Evolutionary conservation across 2,797 vertebrate species (phyloP).

Genomic region (Pogonophryne albipinna): DNA sequence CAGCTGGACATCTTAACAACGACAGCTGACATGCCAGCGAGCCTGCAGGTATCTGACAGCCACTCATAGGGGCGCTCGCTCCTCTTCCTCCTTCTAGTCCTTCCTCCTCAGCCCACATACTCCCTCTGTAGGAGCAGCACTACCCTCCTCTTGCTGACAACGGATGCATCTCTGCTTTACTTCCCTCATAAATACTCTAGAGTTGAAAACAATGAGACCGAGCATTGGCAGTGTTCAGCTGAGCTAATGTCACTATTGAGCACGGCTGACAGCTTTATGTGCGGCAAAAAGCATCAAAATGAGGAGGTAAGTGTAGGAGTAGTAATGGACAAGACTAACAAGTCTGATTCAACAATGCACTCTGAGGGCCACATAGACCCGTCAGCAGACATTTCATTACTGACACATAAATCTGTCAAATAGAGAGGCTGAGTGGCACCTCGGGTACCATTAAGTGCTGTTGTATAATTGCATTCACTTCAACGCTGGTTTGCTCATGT

Average conservation of each 20-base stretch:
- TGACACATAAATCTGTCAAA: constrained; percentile 68
- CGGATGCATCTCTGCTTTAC: constrained; percentile 57
- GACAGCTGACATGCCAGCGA: constrained; percentile 61
- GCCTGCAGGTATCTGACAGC: constrained; percentile 59
- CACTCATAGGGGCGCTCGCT: constrained; percentile 29
- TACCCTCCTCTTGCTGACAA: constrained; percentile 51
- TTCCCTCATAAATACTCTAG: constrained; percentile 63
- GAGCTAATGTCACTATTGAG: constrained; percentile 66
- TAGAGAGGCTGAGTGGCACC: constrained; percentile 67
- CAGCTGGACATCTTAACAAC: constrained; percentile 67
- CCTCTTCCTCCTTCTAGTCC: constrained; percentile 1
- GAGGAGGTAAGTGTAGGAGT: constrained; percentile 63
- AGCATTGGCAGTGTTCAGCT: constrained; percentile 47
- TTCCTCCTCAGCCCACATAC: not conserved
- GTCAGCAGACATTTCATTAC: constrained; percentile 78
- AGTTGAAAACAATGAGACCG: constrained; percentile 62
- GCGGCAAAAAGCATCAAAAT: constrained; percentile 53
- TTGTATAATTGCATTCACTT: constrained; percentile 63
- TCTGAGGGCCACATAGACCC: constrained; percentile 51
- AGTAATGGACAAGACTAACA: constrained; percentile 67
- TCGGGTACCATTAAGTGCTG: constrained; percentile 63
- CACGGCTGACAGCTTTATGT: constrained; percentile 70
- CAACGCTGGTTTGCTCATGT: constrained; percentile 19
- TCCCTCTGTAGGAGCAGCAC: constrained; percentile 30
- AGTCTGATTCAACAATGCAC: constrained; percentile 57